A percentile compares a stretch with the other conserved stretches of the same genome.
Evolutionary conservation across 53 echinoderm and acorn worm genomes (phyloP).

Genomic region (Stichopus horrens): DNA sequence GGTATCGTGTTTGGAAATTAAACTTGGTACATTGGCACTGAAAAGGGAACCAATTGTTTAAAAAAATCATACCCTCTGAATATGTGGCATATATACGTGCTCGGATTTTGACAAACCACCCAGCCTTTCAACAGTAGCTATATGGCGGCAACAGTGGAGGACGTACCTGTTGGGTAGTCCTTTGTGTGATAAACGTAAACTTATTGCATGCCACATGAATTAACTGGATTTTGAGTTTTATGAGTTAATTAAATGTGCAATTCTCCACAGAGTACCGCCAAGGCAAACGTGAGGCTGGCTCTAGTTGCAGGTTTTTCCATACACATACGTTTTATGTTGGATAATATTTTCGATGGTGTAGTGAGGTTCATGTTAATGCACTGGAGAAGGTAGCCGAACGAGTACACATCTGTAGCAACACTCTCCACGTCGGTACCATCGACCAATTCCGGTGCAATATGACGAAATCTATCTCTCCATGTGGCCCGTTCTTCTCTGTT

Average conservation of each 20-base stretch:
- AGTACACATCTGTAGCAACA: neutral
- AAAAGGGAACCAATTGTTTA: too few relatives aligned
- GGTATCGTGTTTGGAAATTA: too few relatives aligned
- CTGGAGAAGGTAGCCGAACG: neutral
- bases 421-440: conserved; percentile 12
- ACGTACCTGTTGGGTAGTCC: too few relatives aligned
- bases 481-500: neutral
- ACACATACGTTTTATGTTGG: neutral
- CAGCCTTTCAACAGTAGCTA: too few relatives aligned
- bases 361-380: conserved; percentile 1
- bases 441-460: conserved; percentile 15
- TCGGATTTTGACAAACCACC: too few relatives aligned
- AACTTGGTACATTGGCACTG: too few relatives aligned
- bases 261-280: neutral
- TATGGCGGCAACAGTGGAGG: too few relatives aligned
- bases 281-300: neutral
- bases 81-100: too few relatives aligned
- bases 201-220: too few relatives aligned
- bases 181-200: too few relatives aligned
- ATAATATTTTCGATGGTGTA: neutral
- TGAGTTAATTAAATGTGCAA: neutral
- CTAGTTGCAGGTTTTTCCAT: conserved; percentile 4
- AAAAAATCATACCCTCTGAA: too few relatives aligned
- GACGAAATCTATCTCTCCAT: neutral
- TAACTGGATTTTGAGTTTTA: too few relatives aligned